Base-by-base conservation (phyloP, 2,113 vertebrate species). In the Vidua macroura region DNA sequence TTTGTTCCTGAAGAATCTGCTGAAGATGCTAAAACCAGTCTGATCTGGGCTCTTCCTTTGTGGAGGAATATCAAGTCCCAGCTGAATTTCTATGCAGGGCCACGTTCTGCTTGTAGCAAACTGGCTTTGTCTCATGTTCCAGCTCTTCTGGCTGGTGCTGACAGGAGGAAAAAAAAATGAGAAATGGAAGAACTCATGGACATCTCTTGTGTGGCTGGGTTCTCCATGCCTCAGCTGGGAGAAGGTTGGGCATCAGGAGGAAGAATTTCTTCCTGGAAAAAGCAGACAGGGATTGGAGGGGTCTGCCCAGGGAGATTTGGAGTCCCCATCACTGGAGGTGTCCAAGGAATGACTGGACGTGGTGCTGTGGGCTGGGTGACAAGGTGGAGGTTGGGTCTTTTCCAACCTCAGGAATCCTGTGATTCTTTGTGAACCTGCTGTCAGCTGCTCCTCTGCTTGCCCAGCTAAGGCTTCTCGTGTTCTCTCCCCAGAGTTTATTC, bases 401-500 rank as follows among this genome's bases (percentile, higher is more conserved):
- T 31, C 63, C 55, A 68, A 1, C 41, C 39, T 60, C 28, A 10
- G 9, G 11, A 52, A 35, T 35, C 30, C 69, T 62, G 62, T 23
- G 46, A 10, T 39, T 81, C 10, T 41, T 33, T 9, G 18, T 68
- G 81, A 67, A 20, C 13, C 46, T 58, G 5, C 49, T 73, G 55
- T 8, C 39, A 46, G 69, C 52, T 87, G 81, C 66, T 78, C 23
- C 25, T 74, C 60, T 73, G 33, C 72, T 79, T 70, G 69, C 37
- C 23, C 73, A 21, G 22, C 58, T 86, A 1, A 78, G 28, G 24
- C 22, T 48, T 2, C 5, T 0, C 2, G 1, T 83, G 10, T 41
- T 17, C 22, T 44, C 44, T 86, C 41, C 82, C 30, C 96, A 99
- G 99, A 98, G 96, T 99, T 99, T 79, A 99, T 99, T 82, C 99